Evolutionary conservation across 2,888 invertebrate species (phyloP), one percentile per base, ranked within the genome.

Genomic region (Conchocele bisecta): DNA sequence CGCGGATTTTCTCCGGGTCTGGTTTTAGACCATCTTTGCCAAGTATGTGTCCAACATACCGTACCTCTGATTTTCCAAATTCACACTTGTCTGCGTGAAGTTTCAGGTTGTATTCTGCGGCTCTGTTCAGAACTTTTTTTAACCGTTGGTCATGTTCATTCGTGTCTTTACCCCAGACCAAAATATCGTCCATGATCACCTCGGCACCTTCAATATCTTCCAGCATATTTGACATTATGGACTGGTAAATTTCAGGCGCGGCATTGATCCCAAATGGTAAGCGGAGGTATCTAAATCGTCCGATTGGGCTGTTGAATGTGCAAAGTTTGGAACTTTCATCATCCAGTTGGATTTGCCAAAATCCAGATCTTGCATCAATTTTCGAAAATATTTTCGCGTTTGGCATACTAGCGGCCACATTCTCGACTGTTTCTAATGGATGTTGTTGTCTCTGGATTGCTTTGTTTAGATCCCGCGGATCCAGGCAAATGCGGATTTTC

Each of bases 401-500:
- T 22, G 64, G 33, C 56, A 80, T 51, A 11, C 68, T 26, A 0
- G 69, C 24, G 9, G 67, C 50, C 13, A 78, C 71, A 35, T 78
- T 74, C 41, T 75, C 71, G 6, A 76, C 17, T 9, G 78, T 69
- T 51, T 54, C 67, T 57, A 76, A 51, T 15, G 75, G 76, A 41
- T 59, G 69, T 29, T 81, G 76, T 41, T 64, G 46, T 17, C 76
- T 13, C 37, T 53, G 28, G 3, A 79, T 59, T 2, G 68, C 67
- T 11, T 60, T 53, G 42, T 83, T 83, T 15, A 82, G 41, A 39
- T 79, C 75, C 56, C 54, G 75, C 13, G 79, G 82, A 51, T 80
- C 81, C 22, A 82, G 46, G 60, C 69, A 69, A n/a, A 72, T 68
- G 29, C 72, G 51, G 5, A 66, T 29, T 13, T n/a, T 46, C 15